Evolutionary conservation across 2,888 invertebrate genomes (phyloP).

Genomic region (Eilema caniola): DNA sequence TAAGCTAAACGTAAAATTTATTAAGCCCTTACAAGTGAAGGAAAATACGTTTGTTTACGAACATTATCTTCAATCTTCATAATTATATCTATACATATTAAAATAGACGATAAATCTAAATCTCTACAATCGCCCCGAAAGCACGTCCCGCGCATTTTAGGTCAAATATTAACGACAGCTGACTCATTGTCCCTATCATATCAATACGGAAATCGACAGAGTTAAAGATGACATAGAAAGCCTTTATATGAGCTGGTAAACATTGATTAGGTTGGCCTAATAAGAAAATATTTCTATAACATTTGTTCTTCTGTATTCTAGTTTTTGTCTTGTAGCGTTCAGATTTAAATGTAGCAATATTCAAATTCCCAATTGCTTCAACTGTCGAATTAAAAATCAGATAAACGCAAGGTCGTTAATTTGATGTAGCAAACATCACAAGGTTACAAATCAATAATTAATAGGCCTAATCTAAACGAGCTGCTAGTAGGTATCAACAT

Average conservation of each 20-base stretch:
- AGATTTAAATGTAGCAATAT: no score
- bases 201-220: background rate
- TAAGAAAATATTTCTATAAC: background rate
- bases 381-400: no score
- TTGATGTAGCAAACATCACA: no score
- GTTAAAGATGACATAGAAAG: background rate
- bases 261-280: background rate
- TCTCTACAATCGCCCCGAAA: background rate
- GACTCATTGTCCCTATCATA: background rate
- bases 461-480: no score
- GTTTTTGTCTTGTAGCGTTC: background rate
- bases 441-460: no score
- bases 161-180: background rate
- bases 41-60: slow-evolving; percentile 2
- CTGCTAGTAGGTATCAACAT: no score
- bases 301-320: background rate
- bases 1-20: background rate
- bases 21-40: background rate
- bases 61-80: background rate
- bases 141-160: slow-evolving; percentile 9
- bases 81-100: slow-evolving; percentile 5
- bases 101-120: slow-evolving; percentile 10
- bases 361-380: no score
- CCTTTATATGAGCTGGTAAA: background rate
- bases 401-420: no score